A percentile compares a stretch with the other conserved stretches of the same genome.
Evolutionary conservation across 2,113 vertebrate species (phyloP).

Genomic region (Semnornis frantzii): DNA sequence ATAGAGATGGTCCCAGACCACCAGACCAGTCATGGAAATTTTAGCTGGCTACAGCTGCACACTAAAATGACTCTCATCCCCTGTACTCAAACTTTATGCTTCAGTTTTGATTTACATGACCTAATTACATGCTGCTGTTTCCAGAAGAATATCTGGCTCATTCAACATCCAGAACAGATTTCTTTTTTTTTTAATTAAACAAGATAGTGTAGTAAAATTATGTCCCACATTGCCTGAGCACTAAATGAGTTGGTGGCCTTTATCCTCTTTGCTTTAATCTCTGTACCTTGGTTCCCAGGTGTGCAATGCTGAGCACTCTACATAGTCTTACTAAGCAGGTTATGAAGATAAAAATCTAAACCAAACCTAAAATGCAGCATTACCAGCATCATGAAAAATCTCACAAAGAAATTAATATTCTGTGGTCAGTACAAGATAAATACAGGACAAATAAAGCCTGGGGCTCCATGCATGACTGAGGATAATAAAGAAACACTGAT

Average conservation of each 20-base stretch:
- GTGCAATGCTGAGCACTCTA: background rate
- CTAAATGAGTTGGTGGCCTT: background rate
- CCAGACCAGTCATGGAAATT: slow-evolving; percentile 9
- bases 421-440: slow-evolving; percentile 45
- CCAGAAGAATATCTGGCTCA: slow-evolving; percentile 26
- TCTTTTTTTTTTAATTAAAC: background rate
- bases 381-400: background rate
- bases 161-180: background rate
- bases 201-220: background rate
- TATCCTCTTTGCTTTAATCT: slow-evolving; percentile 18
- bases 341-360: slow-evolving; percentile 50
- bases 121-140: slow-evolving; percentile 37
- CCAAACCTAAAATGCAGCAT: slow-evolving; percentile 7
- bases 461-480: background rate
- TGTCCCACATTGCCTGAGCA: background rate
- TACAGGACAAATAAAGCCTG: slow-evolving; percentile 48
- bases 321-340: background rate
- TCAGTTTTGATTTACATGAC: slow-evolving; percentile 31
- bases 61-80: background rate
- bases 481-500: slow-evolving; percentile 9
- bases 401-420: background rate
- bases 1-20: background rate
- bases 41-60: background rate
- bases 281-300: background rate
- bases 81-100: background rate